These are phyloP conservation scores for Gambelia wislizenii DNA, from an alignment of 2,797 vertebrate genomes.

Conservation along the genomic window DNA sequence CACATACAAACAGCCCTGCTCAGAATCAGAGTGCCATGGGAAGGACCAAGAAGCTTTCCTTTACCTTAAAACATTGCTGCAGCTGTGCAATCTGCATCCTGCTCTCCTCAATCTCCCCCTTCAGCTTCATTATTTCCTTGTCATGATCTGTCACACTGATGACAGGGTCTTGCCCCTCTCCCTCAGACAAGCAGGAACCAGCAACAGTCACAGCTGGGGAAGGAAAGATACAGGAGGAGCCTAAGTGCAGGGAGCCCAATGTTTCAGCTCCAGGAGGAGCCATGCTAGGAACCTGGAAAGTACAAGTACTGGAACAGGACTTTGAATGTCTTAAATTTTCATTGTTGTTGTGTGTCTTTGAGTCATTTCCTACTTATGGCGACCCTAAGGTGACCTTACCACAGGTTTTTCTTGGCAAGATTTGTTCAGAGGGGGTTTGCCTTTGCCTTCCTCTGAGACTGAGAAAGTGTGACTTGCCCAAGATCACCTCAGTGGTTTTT, in stretches of 20 bases:
- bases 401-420: too few relatives aligned
- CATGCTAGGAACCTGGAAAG: neutral
- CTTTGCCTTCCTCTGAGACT: too few relatives aligned
- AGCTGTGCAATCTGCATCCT: conserved; percentile 79
- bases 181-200: neutral
- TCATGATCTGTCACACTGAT: conserved; percentile 79
- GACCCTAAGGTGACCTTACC: too few relatives aligned
- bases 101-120: conserved; percentile 79
- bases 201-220: neutral
- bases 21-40: too few relatives aligned
- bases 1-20: neutral
- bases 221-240: neutral
- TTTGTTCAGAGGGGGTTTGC: too few relatives aligned
- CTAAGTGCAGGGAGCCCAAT: neutral
- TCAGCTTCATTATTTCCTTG: conserved; percentile 81
- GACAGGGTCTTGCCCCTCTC: conserved; percentile 8
- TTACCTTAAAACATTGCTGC: conserved; percentile 83
- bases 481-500: too few relatives aligned
- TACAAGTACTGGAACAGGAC: neutral
- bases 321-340: neutral
- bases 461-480: too few relatives aligned
- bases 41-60: neutral
- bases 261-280: neutral
- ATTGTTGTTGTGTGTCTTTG: neutral
- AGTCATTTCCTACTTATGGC: too few relatives aligned